Base-by-base conservation (phyloP, 2,888 invertebrate species). In the Leucoptera coffeella region DNA sequence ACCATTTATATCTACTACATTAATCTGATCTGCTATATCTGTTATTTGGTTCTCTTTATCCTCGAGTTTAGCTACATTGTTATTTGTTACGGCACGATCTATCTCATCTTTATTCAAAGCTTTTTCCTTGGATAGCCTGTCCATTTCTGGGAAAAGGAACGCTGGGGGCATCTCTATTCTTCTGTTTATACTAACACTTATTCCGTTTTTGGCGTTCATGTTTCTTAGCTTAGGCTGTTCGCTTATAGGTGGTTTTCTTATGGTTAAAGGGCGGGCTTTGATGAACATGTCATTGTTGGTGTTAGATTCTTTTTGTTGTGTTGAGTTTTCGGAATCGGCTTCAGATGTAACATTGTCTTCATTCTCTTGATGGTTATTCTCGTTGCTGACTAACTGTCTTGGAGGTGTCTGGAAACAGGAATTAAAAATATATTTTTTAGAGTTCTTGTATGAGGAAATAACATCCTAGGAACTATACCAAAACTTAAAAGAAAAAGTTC, bases 121-220 rank as follows among this genome's bases (percentile, higher is more conserved):
- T 24, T 31, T 14, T 35, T 54, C 80, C 19, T 75, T 71, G 2
- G 69, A 67, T 31, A 79, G 67, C 30, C 76, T 75, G 43, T 82
- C 82, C 52, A 78, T 79, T 55, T 85, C 85, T 7, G 86, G 83
- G 54, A 86, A 87, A 27, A 87, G 65, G 51, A 85, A 86, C 12
- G 84, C 82, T 9, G 87, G 83, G 27, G 87, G 86, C 82, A 88
- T 84, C 55, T 87, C 87, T 40, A 86, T 85, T 32, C 86, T 67
- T 28, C 85, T 64, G 39, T 80, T 82, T 41, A 80, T 81, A 38
- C 77, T 78, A 36, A 82, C 75, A 43, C 78, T 80, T 23, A 84
- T 75, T 29, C 78, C 74, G 32, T 76, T 73, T 34, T 73, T 65
- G 24, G 73, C 52, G 19, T 49, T 60, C 35, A 79, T 52, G 29